These are phyloP conservation scores for Odontocerum albicorne DNA, from an alignment of 2,888 invertebrate genomes.

Conservation along the genomic window DNA sequence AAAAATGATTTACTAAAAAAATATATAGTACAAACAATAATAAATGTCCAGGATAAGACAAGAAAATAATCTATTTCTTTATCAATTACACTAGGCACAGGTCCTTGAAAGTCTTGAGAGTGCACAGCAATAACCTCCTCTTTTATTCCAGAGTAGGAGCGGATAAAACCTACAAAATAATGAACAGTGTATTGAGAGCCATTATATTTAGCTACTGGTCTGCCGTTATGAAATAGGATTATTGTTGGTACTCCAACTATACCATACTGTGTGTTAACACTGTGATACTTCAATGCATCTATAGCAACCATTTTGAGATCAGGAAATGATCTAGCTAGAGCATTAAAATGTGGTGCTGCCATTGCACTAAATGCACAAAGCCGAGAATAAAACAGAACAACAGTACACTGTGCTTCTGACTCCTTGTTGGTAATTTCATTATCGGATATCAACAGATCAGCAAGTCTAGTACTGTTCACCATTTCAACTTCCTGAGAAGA, in stretches of 20 bases:
- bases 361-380: slow-evolving; percentile 89
- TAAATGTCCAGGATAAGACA: slow-evolving; percentile 83
- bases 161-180: slow-evolving; percentile 76
- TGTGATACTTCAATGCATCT: slow-evolving; percentile 81
- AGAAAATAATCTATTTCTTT: slow-evolving; percentile 81
- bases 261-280: slow-evolving; percentile 89
- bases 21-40: slow-evolving; percentile 70
- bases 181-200: slow-evolving; percentile 78
- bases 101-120: slow-evolving; percentile 75
- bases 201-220: slow-evolving; percentile 83
- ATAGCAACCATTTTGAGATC: slow-evolving; percentile 85
- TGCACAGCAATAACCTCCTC: slow-evolving; percentile 68
- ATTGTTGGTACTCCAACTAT: slow-evolving; percentile 89
- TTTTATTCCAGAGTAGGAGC: slow-evolving; percentile 71
- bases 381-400: slow-evolving; percentile 87
- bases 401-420: slow-evolving; percentile 67
- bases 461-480: slow-evolving; percentile 71
- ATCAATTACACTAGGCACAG: slow-evolving; percentile 75
- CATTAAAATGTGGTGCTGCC: slow-evolving; percentile 89
- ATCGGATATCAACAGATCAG: slow-evolving; percentile 65
- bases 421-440: slow-evolving; percentile 67
- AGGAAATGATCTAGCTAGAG: slow-evolving; percentile 84
- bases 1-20: slow-evolving; percentile 76
- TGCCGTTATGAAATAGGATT: slow-evolving; percentile 86
- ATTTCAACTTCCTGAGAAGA: slow-evolving; percentile 59